phyloP scores from a whole-genome alignment of 1,140 invertebrate genomes.

The Saccostrea cuccullata region DNA sequence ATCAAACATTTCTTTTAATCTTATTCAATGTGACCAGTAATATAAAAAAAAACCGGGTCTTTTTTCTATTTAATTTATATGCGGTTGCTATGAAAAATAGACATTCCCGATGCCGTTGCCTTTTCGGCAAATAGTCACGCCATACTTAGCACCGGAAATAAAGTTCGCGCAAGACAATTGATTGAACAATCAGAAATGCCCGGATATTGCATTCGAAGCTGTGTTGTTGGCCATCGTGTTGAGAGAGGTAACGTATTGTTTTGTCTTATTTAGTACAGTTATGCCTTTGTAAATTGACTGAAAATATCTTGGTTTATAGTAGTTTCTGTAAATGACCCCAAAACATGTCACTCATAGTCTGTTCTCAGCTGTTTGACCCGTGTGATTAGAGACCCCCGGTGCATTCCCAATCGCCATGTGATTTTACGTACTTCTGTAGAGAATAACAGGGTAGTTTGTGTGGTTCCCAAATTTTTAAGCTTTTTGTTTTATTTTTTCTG shows the following conservation, averaged over 20 bases:
- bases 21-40: too few species aligned
- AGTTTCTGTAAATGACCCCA: neutral
- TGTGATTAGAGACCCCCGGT: slow-evolving; percentile 14
- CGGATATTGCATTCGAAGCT: slow-evolving; percentile 26
- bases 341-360: neutral
- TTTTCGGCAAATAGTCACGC: neutral
- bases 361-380: neutral
- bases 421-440: neutral
- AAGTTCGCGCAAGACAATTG: slow-evolving; percentile 9
- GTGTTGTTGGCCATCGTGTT: slow-evolving; percentile 34
- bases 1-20: too few species aligned
- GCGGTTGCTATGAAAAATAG: neutral
- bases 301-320: neutral
- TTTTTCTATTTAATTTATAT: too few species aligned
- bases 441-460: neutral
- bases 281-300: neutral
- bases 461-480: too few species aligned
- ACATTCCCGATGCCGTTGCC: neutral
- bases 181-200: slow-evolving; percentile 27
- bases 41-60: too few species aligned
- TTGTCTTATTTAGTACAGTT: neutral
- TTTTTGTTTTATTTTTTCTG: too few species aligned
- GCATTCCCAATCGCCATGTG: neutral
- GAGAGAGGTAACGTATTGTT: neutral
- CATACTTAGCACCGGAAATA: neutral